A percentile compares a stretch with the other conserved stretches of the same genome.
These are phyloP conservation scores for Spermophilus dauricus DNA, from an alignment of 2,113 vertebrate genomes.

Conservation along the genomic window DNA sequence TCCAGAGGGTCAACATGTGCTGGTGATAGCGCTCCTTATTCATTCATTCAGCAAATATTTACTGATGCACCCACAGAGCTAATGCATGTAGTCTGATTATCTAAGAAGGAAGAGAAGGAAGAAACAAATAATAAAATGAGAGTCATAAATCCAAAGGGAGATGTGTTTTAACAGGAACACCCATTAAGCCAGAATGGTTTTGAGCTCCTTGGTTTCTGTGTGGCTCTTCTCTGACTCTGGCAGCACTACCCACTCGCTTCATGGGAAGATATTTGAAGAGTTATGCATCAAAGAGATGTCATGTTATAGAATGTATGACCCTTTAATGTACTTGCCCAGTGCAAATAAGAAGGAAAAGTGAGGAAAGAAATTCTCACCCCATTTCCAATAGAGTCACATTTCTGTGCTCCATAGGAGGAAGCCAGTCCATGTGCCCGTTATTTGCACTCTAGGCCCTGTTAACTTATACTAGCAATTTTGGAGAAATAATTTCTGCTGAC, in stretches of 20 bases:
- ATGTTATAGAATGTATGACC: background rate
- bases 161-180: conserved; percentile 5
- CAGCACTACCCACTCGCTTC: background rate
- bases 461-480: conserved; percentile 48
- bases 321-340: background rate
- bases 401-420: background rate
- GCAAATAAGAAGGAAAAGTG: conserved; percentile 15
- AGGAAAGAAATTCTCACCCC: background rate
- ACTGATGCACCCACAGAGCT: conserved; percentile 2
- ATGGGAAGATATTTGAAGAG: conserved; percentile 30
- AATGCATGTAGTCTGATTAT: background rate
- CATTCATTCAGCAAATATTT: conserved; percentile 48
- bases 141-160: conserved; percentile 31
- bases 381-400: background rate
- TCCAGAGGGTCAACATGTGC: background rate
- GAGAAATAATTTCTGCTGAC: conserved; percentile 67
- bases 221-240: conserved; percentile 29
- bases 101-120: conserved; percentile 26
- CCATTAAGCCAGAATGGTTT: background rate
- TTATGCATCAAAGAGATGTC: conserved; percentile 49
- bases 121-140: conserved; percentile 40
- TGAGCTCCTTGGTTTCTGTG: background rate
- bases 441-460: conserved; percentile 41
- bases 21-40: background rate
- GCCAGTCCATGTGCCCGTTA: background rate